Base-by-base conservation (phyloP, 2,888 invertebrate species). In the Griposia aprilina region DNA sequence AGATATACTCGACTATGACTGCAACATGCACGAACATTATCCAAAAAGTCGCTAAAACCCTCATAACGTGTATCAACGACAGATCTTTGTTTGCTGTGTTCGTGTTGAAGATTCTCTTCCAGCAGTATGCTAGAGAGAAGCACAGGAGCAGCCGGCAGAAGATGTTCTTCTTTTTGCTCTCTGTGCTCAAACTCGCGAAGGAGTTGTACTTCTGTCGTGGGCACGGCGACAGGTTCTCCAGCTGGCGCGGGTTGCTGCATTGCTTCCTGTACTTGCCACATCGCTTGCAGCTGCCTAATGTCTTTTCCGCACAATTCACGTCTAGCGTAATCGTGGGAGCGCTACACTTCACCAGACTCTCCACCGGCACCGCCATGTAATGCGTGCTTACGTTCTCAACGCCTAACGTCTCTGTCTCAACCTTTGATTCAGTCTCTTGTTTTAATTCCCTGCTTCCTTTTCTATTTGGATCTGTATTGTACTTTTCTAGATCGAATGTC, bases 11-110 rank as follows among this genome's bases (percentile, higher is more conserved):
- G 36, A 97, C 97, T 26, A 98, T 96, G 55, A 98, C 97, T 63
- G 97, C 96, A 1, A 97, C 97, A 87, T 98, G 97, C 11, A 97
- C 95, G 78, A 97, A 96, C 83, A 98, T 97, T 15, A 98, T 97
- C 97, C 98, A 98, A 67, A 98, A 94, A 82, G 98, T 97, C 66
- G 97, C 97, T 7, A 97, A 90, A 26, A 98, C 97, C 90, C 97
- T 97, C 81, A 98, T 90, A 0, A 97, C 97, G 87, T 98, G 98
- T 66, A 98, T 97, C 17, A 97, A 92, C 5, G 97, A 94, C 75
- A 97, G 86, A 69, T 97, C 97, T 80, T 97, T 97, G 76, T 94
- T 96, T 15, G 97, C 97, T 84, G 94, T 94, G 52, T 95, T 96
- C 15, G 94, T 96, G 77, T 96, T 96, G 69, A 96, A 96, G 10